These are phyloP conservation scores for Hedya salicella DNA, from an alignment of 2,888 invertebrate genomes.

Conservation along the genomic window DNA sequence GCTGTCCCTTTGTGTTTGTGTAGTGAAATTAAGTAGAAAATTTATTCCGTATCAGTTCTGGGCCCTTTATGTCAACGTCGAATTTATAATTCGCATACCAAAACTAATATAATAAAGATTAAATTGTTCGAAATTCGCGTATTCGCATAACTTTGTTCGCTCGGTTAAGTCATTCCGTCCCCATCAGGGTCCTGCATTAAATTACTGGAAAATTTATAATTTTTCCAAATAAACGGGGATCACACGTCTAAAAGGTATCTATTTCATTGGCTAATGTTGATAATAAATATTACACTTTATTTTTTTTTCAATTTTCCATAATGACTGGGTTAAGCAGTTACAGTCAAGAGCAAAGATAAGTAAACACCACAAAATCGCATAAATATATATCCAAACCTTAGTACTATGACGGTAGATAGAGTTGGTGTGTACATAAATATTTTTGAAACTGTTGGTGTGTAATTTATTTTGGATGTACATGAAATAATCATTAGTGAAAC, in stretches of 20 bases:
- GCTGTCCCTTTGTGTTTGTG: conserved; percentile 78
- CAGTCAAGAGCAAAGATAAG: no score
- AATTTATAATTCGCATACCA: conserved; percentile 79
- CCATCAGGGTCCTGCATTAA: conserved; percentile 20
- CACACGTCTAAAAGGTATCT: background rate
- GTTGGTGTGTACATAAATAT: no score
- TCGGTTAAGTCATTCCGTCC: conserved; percentile 45
- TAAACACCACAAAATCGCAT: no score
- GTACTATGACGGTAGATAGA: no score
- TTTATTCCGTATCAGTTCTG: conserved; percentile 81
- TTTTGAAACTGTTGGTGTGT: no score
- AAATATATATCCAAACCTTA: no score
- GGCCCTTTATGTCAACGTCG: conserved; percentile 76
- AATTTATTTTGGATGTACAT: no score
- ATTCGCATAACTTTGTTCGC: conserved; percentile 39
- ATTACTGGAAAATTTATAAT: conserved; percentile 7
- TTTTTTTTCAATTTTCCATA: no score
- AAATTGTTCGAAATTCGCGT: conserved; percentile 36
- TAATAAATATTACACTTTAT: background rate
- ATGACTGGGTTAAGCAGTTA: no score
- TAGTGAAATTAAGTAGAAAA: conserved; percentile 85
- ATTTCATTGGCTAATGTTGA: background rate
- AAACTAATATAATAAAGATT: conserved; percentile 62
- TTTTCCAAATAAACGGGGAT: conserved; percentile 5
- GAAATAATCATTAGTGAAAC: no score